A percentile compares a stretch with the other conserved stretches of the same genome.
Evolutionary conservation across 2,113 vertebrate genomes (phyloP).

Genomic region (Azemiops feae): DNA sequence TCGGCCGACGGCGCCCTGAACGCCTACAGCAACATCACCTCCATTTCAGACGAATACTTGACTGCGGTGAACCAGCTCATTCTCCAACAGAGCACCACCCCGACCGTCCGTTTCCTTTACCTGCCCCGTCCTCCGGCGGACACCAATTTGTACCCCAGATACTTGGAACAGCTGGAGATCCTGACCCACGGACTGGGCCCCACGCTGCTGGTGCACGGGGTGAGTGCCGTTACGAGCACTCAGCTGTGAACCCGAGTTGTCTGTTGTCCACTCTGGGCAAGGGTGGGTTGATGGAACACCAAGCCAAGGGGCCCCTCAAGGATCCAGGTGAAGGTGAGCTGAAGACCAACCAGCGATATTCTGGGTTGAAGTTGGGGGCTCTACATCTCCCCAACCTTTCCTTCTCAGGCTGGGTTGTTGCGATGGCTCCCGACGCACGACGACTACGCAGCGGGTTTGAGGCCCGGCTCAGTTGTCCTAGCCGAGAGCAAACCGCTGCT

Average conservation of each 20-base stretch:
- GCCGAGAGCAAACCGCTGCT: neutral
- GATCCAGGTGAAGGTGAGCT: neutral
- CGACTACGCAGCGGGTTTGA: neutral
- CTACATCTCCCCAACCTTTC: no score
- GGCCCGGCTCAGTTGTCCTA: no score
- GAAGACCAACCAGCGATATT: neutral
- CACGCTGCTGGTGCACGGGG: constrained; percentile 86
- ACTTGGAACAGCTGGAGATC: constrained; percentile 83
- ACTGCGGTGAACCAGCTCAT: constrained; percentile 82
- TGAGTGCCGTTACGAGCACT: constrained; percentile 87
- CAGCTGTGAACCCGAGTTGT: constrained; percentile 72
- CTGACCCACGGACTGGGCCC: constrained; percentile 85
- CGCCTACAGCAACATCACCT: constrained; percentile 77
- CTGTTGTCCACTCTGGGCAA: neutral
- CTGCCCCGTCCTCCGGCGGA: constrained; percentile 84
- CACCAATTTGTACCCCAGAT: constrained; percentile 78
- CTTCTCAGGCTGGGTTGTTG: no score
- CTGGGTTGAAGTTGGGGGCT: neutral
- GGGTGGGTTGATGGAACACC: neutral
- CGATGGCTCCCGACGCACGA: no score
- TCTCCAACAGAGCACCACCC: constrained; percentile 70
- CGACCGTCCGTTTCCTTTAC: constrained; percentile 85
- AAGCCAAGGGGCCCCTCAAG: neutral
- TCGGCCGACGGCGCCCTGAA: constrained; percentile 66
- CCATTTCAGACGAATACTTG: constrained; percentile 82